A percentile compares a stretch with the other conserved stretches of the same genome.
Evolutionary conservation across 2,113 vertebrate genomes (phyloP).

Genomic region (Isichthys henryi): DNA sequence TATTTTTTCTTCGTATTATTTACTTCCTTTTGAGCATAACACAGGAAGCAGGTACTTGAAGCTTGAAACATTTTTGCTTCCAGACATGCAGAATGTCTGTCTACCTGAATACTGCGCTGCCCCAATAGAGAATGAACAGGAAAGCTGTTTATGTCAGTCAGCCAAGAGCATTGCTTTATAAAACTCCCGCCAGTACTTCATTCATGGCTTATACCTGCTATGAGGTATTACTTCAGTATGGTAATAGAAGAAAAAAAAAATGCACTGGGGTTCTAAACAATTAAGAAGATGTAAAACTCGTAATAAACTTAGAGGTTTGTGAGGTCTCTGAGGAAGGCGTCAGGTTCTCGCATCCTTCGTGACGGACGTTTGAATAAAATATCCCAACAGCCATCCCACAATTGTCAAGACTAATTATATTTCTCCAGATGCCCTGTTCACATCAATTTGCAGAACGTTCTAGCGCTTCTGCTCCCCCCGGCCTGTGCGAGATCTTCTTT

Average conservation of each 20-base stretch:
- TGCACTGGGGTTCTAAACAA: neutral
- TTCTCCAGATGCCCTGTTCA: neutral
- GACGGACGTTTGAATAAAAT: conserved; percentile 4
- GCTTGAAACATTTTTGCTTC: neutral
- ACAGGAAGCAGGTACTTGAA: neutral
- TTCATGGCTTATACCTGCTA: neutral
- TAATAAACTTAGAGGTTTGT: neutral
- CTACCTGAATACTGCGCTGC: neutral
- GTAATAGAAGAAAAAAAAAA: neutral
- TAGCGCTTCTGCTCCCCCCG: neutral
- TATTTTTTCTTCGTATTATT: neutral
- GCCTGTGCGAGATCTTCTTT: neutral
- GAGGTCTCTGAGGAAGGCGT: neutral
- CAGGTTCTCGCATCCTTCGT: neutral
- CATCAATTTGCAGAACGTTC: neutral
- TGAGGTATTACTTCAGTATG: neutral
- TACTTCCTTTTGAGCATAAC: neutral
- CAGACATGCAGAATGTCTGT: neutral
- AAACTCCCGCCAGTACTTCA: neutral
- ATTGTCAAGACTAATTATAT: conserved; percentile 7
- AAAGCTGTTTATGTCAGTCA: neutral
- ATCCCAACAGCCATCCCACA: neutral
- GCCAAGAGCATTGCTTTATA: neutral
- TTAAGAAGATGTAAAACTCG: neutral
- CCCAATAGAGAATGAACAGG: neutral